Evolutionary conservation across 2,113 vertebrate species (phyloP).

Genomic region (Ellobius talpinus): DNA sequence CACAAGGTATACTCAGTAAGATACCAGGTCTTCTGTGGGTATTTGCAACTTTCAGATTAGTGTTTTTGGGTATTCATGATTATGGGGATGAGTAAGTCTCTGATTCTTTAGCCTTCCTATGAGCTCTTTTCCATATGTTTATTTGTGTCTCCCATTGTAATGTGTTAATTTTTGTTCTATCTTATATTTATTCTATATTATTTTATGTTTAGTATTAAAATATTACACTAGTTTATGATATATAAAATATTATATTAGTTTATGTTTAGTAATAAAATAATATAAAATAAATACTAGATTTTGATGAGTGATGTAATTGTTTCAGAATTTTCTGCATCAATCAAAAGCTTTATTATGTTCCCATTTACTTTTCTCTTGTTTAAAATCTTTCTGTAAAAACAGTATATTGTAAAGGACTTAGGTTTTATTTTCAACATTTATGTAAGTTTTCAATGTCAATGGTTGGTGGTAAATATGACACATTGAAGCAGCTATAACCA

Average conservation of each 20-base stretch:
- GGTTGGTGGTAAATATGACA: constrained; percentile 77
- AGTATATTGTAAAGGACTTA: not conserved
- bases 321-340: constrained; percentile 54
- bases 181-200: not conserved
- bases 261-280: too few species aligned
- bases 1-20: not conserved
- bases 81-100: not conserved
- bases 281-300: not conserved
- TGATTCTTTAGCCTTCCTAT: not conserved
- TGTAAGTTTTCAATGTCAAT: constrained; percentile 36
- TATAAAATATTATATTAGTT: too few species aligned
- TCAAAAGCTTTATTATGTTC: not conserved
- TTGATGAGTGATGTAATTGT: not conserved
- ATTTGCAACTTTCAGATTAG: not conserved
- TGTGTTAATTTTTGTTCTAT: not conserved
- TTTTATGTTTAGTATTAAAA: too few species aligned
- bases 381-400: not conserved
- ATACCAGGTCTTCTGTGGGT: rapidly evolving
- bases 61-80: not conserved
- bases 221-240: too few species aligned
- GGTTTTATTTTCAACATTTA: constrained; percentile 22
- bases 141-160: not conserved
- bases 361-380: not conserved
- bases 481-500: constrained; percentile 65
- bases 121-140: not conserved